A percentile compares a stretch with the other conserved stretches of the same genome.
phyloP scores from a whole-genome alignment of 2,888 invertebrate species.

The Epinotia ramella region DNA sequence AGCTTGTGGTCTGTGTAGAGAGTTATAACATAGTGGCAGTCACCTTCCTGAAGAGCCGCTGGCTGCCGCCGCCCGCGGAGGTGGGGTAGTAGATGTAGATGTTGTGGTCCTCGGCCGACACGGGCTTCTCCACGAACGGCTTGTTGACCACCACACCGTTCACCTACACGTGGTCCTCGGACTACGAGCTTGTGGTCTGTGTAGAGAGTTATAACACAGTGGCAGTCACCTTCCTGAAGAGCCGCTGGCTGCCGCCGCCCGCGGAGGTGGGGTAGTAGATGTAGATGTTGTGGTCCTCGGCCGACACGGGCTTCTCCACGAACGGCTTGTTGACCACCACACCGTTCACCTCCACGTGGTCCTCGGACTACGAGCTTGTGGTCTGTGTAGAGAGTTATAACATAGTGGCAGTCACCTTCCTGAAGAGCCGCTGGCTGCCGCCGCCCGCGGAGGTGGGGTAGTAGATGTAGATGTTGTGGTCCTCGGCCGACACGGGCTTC shows the following conservation, averaged over 20 bases:
- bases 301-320: conserved; percentile 95
- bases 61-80: conserved; percentile 99
- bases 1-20: neutral
- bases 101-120: conserved; percentile 99
- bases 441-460: conserved; percentile 99
- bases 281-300: conserved; percentile 99
- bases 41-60: conserved; percentile 98
- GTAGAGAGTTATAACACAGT: neutral
- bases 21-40: neutral
- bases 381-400: neutral
- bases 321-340: too few species aligned
- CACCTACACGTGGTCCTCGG: too few species aligned
- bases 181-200: conserved; percentile 60
- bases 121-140: conserved; percentile 88
- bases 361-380: conserved; percentile 60
- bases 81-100: conserved; percentile 99
- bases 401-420: conserved; percentile 89
- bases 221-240: conserved; percentile 96
- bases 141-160: too few species aligned
- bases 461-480: conserved; percentile 99
- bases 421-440: conserved; percentile 98
- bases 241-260: conserved; percentile 98
- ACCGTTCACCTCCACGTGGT: too few species aligned
- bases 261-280: conserved; percentile 99
- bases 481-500: conserved; percentile 99